phyloP scores from a whole-genome alignment of 1,140 invertebrate species.

The Drosophila lacteicornis region DNA sequence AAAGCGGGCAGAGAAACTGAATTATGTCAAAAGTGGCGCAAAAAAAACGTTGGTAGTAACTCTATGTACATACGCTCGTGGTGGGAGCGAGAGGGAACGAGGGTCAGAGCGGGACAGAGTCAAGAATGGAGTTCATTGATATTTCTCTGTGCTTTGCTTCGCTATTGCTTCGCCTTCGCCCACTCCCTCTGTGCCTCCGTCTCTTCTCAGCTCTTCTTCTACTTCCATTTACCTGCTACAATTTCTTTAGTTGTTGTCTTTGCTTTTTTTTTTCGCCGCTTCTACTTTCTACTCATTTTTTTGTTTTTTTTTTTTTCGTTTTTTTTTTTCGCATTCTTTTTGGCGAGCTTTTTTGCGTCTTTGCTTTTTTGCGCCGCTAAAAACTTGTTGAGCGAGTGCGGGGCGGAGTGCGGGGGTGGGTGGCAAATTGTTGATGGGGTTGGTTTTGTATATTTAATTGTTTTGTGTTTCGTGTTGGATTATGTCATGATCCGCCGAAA shows the following conservation, averaged over 20 bases:
- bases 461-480: conserved; percentile 22
- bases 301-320: conserved; percentile 16
- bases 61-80: conserved; percentile 18
- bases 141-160: conserved; percentile 56
- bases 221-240: conserved; percentile 66
- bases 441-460: conserved; percentile 49
- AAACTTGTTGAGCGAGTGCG: conserved; percentile 53
- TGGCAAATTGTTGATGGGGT: conserved; percentile 39
- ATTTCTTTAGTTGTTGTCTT: conserved; percentile 48
- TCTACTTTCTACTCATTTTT: conserved; percentile 60
- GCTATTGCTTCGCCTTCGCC: conserved; percentile 36
- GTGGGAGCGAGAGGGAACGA: conserved; percentile 1
- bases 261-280: conserved; percentile 28
- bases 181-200: conserved; percentile 15
- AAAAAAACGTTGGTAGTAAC: conserved; percentile 66
- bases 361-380: conserved; percentile 63
- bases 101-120: conserved; percentile 6
- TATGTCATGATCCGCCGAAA: conserved; percentile 40
- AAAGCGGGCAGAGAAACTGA: conserved; percentile 55
- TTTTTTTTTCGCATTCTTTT: conserved; percentile 63
- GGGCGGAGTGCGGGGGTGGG: conserved; percentile 1
- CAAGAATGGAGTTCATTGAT: conserved; percentile 71
- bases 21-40: conserved; percentile 78
- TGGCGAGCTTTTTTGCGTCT: conserved; percentile 54
- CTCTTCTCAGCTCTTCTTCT: conserved; percentile 10